phyloP scores from a whole-genome alignment of 2,888 invertebrate genomes.

The Pammene aurita region DNA sequence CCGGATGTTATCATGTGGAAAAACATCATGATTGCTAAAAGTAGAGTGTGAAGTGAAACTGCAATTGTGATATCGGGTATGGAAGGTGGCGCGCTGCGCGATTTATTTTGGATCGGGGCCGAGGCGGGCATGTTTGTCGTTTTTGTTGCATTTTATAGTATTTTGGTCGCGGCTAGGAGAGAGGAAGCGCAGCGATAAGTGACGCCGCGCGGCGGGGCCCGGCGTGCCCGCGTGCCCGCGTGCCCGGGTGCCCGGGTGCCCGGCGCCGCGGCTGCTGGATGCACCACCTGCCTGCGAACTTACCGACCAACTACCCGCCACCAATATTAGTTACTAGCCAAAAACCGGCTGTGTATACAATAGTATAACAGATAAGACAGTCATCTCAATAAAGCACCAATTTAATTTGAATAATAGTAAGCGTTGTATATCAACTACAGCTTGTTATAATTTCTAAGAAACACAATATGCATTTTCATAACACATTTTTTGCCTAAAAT shows the following conservation, averaged over 20 bases:
- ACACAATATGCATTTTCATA: too few species aligned
- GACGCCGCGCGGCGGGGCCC: not conserved
- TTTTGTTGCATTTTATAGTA: constrained; percentile 57
- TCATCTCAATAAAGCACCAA: constrained; percentile 19
- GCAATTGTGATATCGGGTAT: constrained; percentile 38
- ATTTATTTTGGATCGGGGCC: constrained; percentile 71
- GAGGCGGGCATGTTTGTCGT: constrained; percentile 59
- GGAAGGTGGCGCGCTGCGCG: constrained; percentile 40
- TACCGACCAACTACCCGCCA: not conserved
- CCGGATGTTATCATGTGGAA: not conserved
- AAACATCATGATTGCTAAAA: constrained; percentile 4
- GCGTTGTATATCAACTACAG: too few species aligned
- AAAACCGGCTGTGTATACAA: not conserved
- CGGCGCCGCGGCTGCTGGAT: not conserved
- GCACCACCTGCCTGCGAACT: not conserved
- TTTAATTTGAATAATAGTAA: constrained; percentile 2
- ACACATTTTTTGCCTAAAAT: too few species aligned
- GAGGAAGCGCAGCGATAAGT: constrained; percentile 15
- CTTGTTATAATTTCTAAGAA: too few species aligned
- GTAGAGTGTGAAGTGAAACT: not conserved
- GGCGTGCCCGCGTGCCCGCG: not conserved
- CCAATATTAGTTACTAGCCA: not conserved
- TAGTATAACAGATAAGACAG: constrained; percentile 10
- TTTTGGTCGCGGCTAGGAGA: constrained; percentile 50
- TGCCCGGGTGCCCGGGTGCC: too few species aligned